Evolutionary conservation across 2,888 invertebrate species (phyloP).

Genomic region (Phymatocera aterrima): DNA sequence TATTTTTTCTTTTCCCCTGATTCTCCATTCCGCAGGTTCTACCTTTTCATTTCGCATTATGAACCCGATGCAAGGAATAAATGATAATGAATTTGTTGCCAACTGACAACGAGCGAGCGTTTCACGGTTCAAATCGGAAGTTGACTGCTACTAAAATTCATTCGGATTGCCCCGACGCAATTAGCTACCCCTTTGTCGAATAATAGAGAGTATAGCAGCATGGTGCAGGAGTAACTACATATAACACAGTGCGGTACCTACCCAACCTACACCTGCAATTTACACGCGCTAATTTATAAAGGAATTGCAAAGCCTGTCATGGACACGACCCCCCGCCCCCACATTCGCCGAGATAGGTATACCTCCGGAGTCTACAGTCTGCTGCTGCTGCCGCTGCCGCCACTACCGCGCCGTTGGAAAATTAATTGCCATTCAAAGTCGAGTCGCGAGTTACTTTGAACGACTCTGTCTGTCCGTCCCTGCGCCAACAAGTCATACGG

Average conservation of each 20-base stretch:
- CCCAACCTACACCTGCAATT: conserved; percentile 16
- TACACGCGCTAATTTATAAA: conserved; percentile 32
- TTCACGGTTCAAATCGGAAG: background rate
- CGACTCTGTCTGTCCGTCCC: background rate
- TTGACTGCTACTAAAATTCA: background rate
- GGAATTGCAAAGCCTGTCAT: conserved; percentile 37
- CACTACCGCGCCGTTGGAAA: background rate
- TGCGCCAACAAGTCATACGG: conserved; percentile 10
- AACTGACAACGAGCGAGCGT: too few relatives aligned
- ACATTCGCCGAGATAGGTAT: background rate
- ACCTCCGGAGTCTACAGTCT: background rate
- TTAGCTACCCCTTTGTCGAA: conserved; percentile 23
- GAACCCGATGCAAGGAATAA: too few relatives aligned
- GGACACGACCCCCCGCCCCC: conserved; percentile 26
- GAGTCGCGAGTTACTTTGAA: conserved; percentile 1
- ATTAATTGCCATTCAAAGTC: conserved; percentile 42
- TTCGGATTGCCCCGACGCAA: background rate
- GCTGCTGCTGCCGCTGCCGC: too few relatives aligned
- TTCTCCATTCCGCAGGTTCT: too few relatives aligned
- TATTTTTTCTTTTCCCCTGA: too few relatives aligned
- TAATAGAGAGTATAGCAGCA: background rate
- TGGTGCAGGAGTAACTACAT: background rate
- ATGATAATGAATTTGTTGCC: too few relatives aligned
- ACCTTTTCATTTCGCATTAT: too few relatives aligned
- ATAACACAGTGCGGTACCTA: background rate